A percentile compares a stretch with the other conserved stretches of the same genome.
phyloP scores from a whole-genome alignment of 2,888 invertebrate species.

The Rotaria magnacalcarata region DNA sequence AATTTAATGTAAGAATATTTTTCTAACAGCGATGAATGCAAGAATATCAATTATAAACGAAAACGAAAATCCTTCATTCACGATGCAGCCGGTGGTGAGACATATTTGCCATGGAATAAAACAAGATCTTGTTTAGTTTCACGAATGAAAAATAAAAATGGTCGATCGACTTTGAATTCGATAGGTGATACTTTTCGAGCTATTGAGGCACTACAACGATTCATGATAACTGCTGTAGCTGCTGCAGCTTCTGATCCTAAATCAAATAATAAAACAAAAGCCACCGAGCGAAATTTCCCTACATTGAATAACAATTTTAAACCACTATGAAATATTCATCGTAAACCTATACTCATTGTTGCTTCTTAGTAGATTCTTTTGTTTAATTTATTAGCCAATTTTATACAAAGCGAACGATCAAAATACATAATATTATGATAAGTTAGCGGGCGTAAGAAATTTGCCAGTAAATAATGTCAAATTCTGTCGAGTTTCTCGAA shows the following conservation, averaged over 20 bases:
- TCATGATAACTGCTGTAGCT: slow-evolving; percentile 50
- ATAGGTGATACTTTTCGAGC: background rate
- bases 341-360: too few relatives aligned
- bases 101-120: slow-evolving; percentile 40
- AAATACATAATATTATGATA: background rate
- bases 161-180: slow-evolving; percentile 51
- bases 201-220: slow-evolving; percentile 38
- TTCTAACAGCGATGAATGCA: too few relatives aligned
- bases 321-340: too few relatives aligned
- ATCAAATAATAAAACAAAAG: background rate
- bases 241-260: slow-evolving; percentile 54
- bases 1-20: too few relatives aligned
- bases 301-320: too few relatives aligned
- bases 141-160: slow-evolving; percentile 54
- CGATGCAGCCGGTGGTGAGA: background rate
- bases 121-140: slow-evolving; percentile 44
- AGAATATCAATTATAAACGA: too few relatives aligned
- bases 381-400: too few relatives aligned
- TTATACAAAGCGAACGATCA: background rate
- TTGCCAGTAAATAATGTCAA: slow-evolving; percentile 40
- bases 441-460: background rate
- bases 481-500: slow-evolving; percentile 48
- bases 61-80: background rate
- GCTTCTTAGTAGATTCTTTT: too few relatives aligned
- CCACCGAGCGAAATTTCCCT: background rate